Evolutionary conservation across 1,140 invertebrate species (phyloP), one percentile per base, ranked within the genome.

Genomic region (Lethrus apterus): DNA sequence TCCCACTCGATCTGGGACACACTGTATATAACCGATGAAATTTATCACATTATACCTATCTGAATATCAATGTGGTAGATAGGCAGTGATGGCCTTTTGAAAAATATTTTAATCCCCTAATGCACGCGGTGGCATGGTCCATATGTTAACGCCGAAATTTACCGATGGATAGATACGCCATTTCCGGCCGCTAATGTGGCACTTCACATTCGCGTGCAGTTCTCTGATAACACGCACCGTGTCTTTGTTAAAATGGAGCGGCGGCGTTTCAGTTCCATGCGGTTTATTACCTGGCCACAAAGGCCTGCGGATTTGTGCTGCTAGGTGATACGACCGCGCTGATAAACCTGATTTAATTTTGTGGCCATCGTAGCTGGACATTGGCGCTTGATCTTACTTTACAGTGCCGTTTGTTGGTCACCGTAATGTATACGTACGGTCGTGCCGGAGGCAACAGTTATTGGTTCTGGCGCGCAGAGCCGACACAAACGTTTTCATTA

Each of bases 311-410:
- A 56, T 56, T 53, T 53, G 54, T 50, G 24, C 42, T 18, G 26
- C 24, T 35, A 48, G 46, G 44, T 53, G 51, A 48, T 51, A 47
- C 45, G 35, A 45, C 42, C 31, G 45, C 46, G 49, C 49, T 51
- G 56, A 58, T 58, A 58, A 58, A 53, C 51, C 56, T 51, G 54
- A 58, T 58, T 58, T 58, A 58, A 58, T 58, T 58, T 58, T 56
- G 56, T 48, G 51, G 54, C 54, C 44, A 51, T 56, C 51, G 44
- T 32, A 33, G 47, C 44, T 44, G 51, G 51, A 54, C 54, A 41
- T 48, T 52, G 42, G 26, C 34, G 51, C 54, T 58, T 58, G 56
- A 56, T 56, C 54, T 58, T 53, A 49, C 51, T 58, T 58, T 56
- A 53, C 56, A 52, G 50, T 49, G 51, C 46, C 46, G 51, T 53